These are phyloP conservation scores for Autographa pulchrina DNA, from an alignment of 2,888 invertebrate genomes.

Conservation along the genomic window DNA sequence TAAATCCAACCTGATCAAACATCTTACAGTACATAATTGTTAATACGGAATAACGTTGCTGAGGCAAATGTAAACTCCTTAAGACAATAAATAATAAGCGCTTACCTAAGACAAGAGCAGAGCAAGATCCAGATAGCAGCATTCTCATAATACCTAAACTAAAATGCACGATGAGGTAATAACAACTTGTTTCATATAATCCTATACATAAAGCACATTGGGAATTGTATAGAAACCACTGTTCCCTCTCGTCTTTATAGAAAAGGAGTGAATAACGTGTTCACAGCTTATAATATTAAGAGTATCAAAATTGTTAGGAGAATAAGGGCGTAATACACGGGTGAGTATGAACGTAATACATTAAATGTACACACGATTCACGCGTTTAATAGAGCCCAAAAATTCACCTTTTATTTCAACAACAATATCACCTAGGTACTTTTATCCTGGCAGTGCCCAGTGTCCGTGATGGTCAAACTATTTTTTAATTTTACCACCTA, in stretches of 20 bases:
- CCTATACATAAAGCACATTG: not conserved
- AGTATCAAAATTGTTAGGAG: slow-evolving; percentile 28
- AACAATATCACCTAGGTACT: too few relatives aligned
- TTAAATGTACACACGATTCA: too few relatives aligned
- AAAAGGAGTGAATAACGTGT: not conserved
- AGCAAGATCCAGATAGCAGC: not conserved
- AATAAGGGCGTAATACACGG: not conserved
- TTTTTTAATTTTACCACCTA: too few relatives aligned
- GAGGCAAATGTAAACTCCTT: not conserved
- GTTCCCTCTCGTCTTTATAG: not conserved
- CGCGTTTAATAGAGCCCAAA: too few relatives aligned
- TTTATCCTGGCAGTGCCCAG: too few relatives aligned
- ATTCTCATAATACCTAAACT: not conserved
- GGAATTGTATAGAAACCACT: not conserved
- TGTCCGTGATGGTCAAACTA: too few relatives aligned
- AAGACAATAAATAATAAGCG: not conserved
- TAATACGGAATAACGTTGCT: not conserved
- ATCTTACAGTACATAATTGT: not conserved
- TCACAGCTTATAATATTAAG: not conserved
- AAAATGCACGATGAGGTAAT: not conserved
- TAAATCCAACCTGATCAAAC: not conserved
- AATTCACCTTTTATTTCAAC: too few relatives aligned
- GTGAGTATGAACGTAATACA: not conserved
- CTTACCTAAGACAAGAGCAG: not conserved
- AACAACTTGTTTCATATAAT: slow-evolving; percentile 4